Evolutionary conservation across 2,888 invertebrate genomes (phyloP).

Genomic region (Nomada ruficornis): DNA sequence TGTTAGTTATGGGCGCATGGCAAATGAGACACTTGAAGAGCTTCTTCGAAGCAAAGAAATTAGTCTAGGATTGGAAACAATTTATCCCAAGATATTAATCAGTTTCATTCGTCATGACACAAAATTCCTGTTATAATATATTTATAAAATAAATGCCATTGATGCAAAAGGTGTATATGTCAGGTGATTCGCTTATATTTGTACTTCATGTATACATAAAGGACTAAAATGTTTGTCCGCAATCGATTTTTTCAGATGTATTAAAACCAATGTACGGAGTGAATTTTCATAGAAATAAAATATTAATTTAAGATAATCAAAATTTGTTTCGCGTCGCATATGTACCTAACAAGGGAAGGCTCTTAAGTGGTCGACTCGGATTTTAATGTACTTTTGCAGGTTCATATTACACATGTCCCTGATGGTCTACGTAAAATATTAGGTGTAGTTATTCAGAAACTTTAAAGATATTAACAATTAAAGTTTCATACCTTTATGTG

Average conservation of each 20-base stretch:
- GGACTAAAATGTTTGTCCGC: not conserved
- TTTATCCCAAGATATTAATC: slow-evolving; percentile 17
- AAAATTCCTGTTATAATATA: slow-evolving; percentile 22
- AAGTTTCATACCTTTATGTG: too few species aligned
- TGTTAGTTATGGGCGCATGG: slow-evolving; percentile 98
- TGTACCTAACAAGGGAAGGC: too few species aligned
- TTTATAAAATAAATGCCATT: not conserved
- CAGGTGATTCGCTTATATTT: slow-evolving; percentile 12
- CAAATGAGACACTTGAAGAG: slow-evolving; percentile 99
- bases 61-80: slow-evolving; percentile 88
- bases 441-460: too few species aligned
- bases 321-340: too few species aligned
- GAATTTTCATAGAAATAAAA: slow-evolving; percentile 50
- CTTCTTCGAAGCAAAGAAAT: slow-evolving; percentile 99
- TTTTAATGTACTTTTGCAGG: too few species aligned
- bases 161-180: too few species aligned
- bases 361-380: too few species aligned
- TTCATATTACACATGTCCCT: too few species aligned
- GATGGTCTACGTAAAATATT: too few species aligned
- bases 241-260: slow-evolving; percentile 7
- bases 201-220: slow-evolving; percentile 8
- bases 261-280: slow-evolving; percentile 13
- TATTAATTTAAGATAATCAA: slow-evolving; percentile 29
- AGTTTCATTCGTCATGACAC: slow-evolving; percentile 4
- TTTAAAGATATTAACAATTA: too few species aligned